Percentiles rank a stretch among this genome's conserved stretches.
These are phyloP conservation scores for Nasonia longicornis DNA, from an alignment of 1,140 invertebrate species.

Conservation along the genomic window DNA sequence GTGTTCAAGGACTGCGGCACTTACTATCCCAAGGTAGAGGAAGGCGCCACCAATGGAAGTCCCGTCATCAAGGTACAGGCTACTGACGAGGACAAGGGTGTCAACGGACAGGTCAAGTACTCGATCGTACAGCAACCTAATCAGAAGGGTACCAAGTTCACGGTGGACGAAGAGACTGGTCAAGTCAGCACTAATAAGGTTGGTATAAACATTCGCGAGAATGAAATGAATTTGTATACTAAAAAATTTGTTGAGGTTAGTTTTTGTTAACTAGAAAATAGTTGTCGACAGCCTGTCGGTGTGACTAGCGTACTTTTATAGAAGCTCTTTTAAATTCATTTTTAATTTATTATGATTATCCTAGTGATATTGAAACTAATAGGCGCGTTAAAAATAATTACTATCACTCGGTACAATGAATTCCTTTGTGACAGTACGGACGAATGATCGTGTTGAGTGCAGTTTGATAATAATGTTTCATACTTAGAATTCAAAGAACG, in stretches of 20 bases:
- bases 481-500: not conserved
- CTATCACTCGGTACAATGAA: not conserved
- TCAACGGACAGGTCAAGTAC: slow-evolving; percentile 93
- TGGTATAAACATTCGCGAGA: not conserved
- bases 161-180: slow-evolving; percentile 93
- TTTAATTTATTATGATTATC: not conserved
- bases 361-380: not conserved
- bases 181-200: slow-evolving; percentile 94
- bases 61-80: slow-evolving; percentile 94
- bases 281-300: too few species aligned
- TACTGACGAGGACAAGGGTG: slow-evolving; percentile 93
- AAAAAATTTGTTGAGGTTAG: too few species aligned
- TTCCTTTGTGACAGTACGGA: not conserved
- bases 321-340: too few species aligned
- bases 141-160: slow-evolving; percentile 96
- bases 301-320: too few species aligned
- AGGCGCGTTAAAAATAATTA: not conserved
- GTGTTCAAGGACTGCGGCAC: slow-evolving; percentile 93
- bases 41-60: slow-evolving; percentile 91
- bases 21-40: slow-evolving; percentile 93
- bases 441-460: too few species aligned
- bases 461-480: not conserved
- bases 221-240: too few species aligned
- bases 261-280: too few species aligned
- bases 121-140: slow-evolving; percentile 96